A percentile compares a stretch with the other conserved stretches of the same genome.
These are phyloP conservation scores for Ficedula albicollis DNA, from an alignment of 2,797 vertebrate genomes.

Conservation along the genomic window DNA sequence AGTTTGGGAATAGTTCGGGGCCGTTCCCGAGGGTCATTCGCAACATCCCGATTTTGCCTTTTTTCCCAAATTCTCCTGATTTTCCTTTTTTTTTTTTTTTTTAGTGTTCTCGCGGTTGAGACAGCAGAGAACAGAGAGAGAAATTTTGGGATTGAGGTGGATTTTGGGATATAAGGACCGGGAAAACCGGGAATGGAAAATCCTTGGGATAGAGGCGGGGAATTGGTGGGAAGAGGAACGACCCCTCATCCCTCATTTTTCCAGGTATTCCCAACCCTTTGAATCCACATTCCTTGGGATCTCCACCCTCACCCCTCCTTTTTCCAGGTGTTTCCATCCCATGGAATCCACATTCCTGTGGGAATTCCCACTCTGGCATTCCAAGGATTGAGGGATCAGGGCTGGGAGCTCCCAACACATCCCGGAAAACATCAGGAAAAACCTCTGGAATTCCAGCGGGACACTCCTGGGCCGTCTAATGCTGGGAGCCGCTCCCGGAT, in stretches of 20 bases:
- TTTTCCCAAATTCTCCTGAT: background rate
- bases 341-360: background rate
- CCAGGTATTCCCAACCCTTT: fast-evolving
- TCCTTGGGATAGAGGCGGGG: background rate
- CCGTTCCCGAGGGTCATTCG: background rate
- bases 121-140: fast-evolving
- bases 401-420: background rate
- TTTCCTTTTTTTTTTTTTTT: background rate
- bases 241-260: background rate
- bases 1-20: background rate
- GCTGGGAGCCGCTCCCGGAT: fast-evolving
- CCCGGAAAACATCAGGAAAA: background rate
- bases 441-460: background rate
- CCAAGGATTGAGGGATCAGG: background rate
- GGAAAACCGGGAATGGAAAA: background rate
- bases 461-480: no score
- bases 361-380: background rate
- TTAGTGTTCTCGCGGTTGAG: background rate
- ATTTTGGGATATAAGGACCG: background rate
- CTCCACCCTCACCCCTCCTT: background rate
- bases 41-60: background rate
- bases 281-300: background rate
- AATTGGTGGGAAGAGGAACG: background rate
- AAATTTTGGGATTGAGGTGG: fast-evolving
- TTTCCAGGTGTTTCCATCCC: background rate